Base-by-base conservation (phyloP, 2,888 invertebrate genomes). In the Nasonovia ribisnigri region DNA sequence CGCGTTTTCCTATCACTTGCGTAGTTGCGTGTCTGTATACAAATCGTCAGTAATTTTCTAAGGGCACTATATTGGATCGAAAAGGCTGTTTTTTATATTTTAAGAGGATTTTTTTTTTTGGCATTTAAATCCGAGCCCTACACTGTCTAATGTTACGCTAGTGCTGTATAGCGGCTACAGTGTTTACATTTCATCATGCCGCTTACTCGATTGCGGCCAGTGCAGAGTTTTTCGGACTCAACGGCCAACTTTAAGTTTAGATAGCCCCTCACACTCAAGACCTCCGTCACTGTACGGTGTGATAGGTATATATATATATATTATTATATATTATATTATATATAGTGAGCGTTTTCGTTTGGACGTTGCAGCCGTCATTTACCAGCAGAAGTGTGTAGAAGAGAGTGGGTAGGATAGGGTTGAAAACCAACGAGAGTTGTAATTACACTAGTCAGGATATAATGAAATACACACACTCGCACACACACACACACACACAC, bases 341-440 rank as follows among this genome's bases (percentile, higher is more conserved):
- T 77, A 36, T 77, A 77, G 77, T 24, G 77, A 77, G 20, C 77
- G 8, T 77, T 77, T 77, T 77, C 20, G 77, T 77, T 77, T 77
- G 77, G 77, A 77, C 77, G 77, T 77, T 36, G 8, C 16, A n/a
- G 16, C 5, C n/a, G 67, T n/a, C 8, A 20, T 77, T 77, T 77
- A 36, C 77, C 36, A 77, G 6, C 20, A 36, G 20, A 8, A 36
- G 2, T 36, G 77, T 77, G 36, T n/a, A n/a, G 77, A 8, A 3
- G 11, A 77, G 36, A 36, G 20, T 6, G 77, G 8, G 36, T 16
- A 8, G n/a, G 42, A 26, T 24, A 42, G 29, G 8, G 87, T n/a
- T 20, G 48, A 51, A 87, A 87, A 87, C 87, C 87, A 36, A 87
- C 48, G 6, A 87, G 87, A 87, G 29, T 48, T 87, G n/a, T 87